Evolutionary conservation across 2,113 vertebrate species (phyloP), one percentile per base, ranked within the genome.

Genomic region (Tachysurus fulvidraco): DNA sequence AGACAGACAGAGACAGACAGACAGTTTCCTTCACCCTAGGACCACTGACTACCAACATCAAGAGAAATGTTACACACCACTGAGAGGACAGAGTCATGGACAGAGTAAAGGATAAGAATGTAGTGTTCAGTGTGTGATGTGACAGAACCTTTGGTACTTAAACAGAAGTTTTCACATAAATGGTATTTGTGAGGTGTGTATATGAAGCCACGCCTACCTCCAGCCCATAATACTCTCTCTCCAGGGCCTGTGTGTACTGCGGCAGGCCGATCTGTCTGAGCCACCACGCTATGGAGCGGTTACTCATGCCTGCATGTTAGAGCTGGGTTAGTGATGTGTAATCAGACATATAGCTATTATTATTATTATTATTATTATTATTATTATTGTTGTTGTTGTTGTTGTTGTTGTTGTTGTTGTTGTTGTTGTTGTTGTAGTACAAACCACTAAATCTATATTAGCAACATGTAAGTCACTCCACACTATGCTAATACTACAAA

Each of bases 241-340:
- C 95, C n/a, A 95, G 92, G 3, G 59, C 81, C 85, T 93, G 93
- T 86, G 89, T 94, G 91, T 95, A 95, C 90, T 95, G 94, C 1
- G 94, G 89, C 69, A 95, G 92, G 55, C 92, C 93, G 1, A 94
- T 93, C 90, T 94, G 93, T 62, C 59, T 91, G 86, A 95, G 93
- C 94, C 94, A 95, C 94, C 94, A 95, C 59, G 95, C 92, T n/a
- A 95, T 95, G 60, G 95, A 95, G 74, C 94, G 94, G 90, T 94
- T 95, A 92, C 90, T 95, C 95, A 95, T 95, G 89, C 89, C 93
- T 93, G 83, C 55, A 23, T 8, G 30, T 55, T n/a, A 11, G 1
- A 4, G 5, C 14, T 77, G 23, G n/a, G 25, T 30, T 57, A 55
- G 55, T 36, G 36, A 36, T 36, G 36, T 36, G 36, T 36, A 36